phyloP scores from a whole-genome alignment of 2,888 invertebrate species.

The Dolomedes plantarius region DNA sequence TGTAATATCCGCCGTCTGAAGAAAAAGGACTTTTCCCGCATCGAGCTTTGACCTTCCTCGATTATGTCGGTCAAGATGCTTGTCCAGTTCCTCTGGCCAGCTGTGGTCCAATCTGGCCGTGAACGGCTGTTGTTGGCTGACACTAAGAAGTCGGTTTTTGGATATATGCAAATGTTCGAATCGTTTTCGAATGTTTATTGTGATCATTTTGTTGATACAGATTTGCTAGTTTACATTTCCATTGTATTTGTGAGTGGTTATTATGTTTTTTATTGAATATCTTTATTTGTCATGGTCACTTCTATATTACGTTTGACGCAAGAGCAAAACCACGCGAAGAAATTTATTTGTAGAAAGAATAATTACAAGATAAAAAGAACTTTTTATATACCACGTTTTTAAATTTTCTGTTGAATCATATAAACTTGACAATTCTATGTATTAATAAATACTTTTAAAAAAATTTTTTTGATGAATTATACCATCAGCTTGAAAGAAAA shows the following conservation, averaged over 20 bases:
- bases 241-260: neutral
- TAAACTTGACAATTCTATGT: too few relatives aligned
- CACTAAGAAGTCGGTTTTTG: neutral
- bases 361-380: too few relatives aligned
- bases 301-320: too few relatives aligned
- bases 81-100: neutral
- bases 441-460: too few relatives aligned
- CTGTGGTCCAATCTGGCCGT: neutral
- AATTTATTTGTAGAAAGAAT: too few relatives aligned
- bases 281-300: too few relatives aligned
- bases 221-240: neutral
- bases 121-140: neutral
- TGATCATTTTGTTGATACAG: neutral
- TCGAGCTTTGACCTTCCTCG: neutral
- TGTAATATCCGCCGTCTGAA: neutral
- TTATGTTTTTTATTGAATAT: too few relatives aligned
- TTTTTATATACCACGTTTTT: too few relatives aligned
- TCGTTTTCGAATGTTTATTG: neutral
- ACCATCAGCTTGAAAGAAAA: too few relatives aligned
- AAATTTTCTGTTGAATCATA: too few relatives aligned
- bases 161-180: neutral
- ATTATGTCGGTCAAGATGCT: conserved; percentile 10
- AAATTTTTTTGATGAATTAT: too few relatives aligned
- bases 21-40: neutral
- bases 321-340: too few relatives aligned